Conservation (phyloP, 23 tunicate genomes). For the Clavelina lepadiformis region DNA sequence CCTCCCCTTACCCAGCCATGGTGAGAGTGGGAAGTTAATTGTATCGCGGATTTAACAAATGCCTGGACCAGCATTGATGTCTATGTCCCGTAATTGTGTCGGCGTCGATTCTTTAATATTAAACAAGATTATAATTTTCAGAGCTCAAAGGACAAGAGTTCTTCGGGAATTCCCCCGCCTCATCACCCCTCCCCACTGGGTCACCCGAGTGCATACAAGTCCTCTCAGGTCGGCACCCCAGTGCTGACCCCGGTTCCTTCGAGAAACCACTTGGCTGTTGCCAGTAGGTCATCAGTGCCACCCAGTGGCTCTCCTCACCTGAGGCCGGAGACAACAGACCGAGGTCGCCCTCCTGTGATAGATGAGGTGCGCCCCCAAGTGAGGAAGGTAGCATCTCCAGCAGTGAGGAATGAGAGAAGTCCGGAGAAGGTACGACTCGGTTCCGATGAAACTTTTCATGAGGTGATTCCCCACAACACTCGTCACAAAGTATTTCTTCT, state of each 20-base stretch:
- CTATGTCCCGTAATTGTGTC: too few relatives aligned
- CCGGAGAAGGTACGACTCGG: slow-evolving; percentile 24
- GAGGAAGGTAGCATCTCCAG: not conserved
- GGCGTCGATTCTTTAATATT: too few relatives aligned
- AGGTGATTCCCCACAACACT: too few relatives aligned
- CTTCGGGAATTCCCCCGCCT: not conserved
- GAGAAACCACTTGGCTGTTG: slow-evolving; percentile 9
- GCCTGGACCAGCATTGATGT: too few relatives aligned
- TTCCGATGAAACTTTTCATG: too few relatives aligned
- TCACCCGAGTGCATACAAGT: not conserved
- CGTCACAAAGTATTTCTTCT: too few relatives aligned
- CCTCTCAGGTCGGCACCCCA: not conserved
- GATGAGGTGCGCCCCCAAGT: not conserved
- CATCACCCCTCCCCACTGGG: not conserved
- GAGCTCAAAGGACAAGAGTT: not conserved
- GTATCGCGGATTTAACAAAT: too few relatives aligned
- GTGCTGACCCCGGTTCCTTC: slow-evolving; percentile 1
- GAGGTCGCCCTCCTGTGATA: slow-evolving; percentile 2
- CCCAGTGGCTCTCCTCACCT: slow-evolving; percentile 3
- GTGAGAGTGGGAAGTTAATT: too few relatives aligned
- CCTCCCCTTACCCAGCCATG: not conserved
- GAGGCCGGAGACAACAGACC: slow-evolving; percentile 18
- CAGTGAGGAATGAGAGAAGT: slow-evolving; percentile 7
- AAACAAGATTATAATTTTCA: too few relatives aligned
- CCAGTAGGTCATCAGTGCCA: not conserved